phyloP scores from a whole-genome alignment of 1,140 invertebrate genomes.

The Gonioctena quinquepunctata region DNA sequence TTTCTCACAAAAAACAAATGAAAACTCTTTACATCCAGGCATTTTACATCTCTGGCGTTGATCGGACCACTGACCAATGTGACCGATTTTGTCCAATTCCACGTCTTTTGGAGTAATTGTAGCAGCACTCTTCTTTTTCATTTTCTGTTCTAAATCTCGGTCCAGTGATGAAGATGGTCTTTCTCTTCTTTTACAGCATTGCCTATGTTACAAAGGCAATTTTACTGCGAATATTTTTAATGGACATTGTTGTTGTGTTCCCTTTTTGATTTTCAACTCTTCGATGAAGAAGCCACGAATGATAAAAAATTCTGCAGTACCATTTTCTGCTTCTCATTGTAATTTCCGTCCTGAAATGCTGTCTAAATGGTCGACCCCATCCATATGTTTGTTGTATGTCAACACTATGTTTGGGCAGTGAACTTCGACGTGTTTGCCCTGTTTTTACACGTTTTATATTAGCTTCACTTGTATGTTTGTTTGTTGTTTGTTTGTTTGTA shows the following conservation, averaged over 20 bases:
- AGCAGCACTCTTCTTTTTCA: background rate
- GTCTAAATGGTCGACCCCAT: conserved; percentile 56
- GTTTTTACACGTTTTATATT: too few relatives aligned
- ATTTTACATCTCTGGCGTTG: background rate
- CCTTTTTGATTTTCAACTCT: conserved; percentile 47
- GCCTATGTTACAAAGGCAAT: background rate
- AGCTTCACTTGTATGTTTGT: too few relatives aligned
- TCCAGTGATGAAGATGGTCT: background rate
- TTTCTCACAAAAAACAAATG: background rate
- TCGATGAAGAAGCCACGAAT: conserved; percentile 34
- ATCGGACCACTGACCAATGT: background rate
- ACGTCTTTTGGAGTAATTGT: background rate
- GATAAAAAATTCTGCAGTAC: conserved; percentile 49
- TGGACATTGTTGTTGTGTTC: background rate
- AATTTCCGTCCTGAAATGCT: conserved; percentile 53
- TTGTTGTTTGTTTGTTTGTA: too few relatives aligned
- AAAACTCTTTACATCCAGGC: background rate
- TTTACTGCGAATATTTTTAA: background rate
- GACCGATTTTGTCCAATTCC: background rate
- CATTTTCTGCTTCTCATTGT: conserved; percentile 55
- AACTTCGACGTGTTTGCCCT: conserved; percentile 17
- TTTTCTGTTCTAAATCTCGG: background rate
- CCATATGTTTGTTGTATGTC: conserved; percentile 51
- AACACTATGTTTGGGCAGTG: conserved; percentile 17
- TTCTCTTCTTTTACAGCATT: background rate